phyloP scores from a whole-genome alignment of 2,888 invertebrate species.

The Rhamphomyia laevipes region DNA sequence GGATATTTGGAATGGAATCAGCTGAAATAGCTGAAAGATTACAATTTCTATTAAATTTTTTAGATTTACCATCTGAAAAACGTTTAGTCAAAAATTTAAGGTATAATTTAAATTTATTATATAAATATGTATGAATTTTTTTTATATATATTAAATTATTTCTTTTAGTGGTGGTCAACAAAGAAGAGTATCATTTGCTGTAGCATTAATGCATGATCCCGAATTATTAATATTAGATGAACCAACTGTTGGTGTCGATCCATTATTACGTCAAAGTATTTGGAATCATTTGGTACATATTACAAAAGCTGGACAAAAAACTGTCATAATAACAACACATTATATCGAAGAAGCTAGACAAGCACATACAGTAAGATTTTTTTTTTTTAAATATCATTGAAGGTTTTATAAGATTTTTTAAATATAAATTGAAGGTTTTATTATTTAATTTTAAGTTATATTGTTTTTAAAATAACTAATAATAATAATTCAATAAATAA shows the following conservation, averaged over 20 bases:
- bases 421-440: neutral
- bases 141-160: neutral
- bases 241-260: constrained; percentile 89
- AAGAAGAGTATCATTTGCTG: constrained; percentile 81
- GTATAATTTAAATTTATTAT: constrained; percentile 29
- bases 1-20: constrained; percentile 87
- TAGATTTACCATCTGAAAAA: constrained; percentile 79
- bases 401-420: neutral
- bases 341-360: constrained; percentile 92
- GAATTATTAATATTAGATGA: constrained; percentile 84
- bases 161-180: constrained; percentile 74
- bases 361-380: constrained; percentile 64
- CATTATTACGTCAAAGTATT: constrained; percentile 78
- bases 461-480: neutral
- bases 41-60: constrained; percentile 76
- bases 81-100: constrained; percentile 67
- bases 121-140: neutral
- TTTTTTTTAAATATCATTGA: constrained; percentile 5
- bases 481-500: no score
- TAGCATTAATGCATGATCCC: constrained; percentile 86
- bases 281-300: constrained; percentile 90
- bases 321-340: constrained; percentile 86
- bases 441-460: neutral
- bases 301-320: constrained; percentile 80
- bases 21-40: constrained; percentile 68